These are phyloP conservation scores for Hirudinaria manillensis DNA, from an alignment of 2,888 invertebrate species.

Conservation along the genomic window DNA sequence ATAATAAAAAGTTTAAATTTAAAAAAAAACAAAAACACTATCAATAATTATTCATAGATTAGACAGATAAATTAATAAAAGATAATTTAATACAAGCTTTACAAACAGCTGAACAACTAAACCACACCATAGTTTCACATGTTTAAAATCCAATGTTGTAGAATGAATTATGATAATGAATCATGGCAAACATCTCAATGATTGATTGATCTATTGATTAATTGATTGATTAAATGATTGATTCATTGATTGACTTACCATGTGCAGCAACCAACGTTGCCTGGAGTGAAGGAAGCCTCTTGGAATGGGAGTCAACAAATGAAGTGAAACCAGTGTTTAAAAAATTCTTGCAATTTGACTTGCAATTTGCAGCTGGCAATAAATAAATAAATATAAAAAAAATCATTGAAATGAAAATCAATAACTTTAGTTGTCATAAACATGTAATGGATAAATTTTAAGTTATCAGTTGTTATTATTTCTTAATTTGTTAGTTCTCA, in stretches of 20 bases:
- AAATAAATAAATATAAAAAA: not conserved
- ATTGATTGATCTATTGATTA: too few relatives aligned
- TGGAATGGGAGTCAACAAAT: slow-evolving; percentile 87
- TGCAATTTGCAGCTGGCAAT: too few relatives aligned
- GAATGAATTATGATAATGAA: not conserved
- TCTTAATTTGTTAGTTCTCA: too few relatives aligned
- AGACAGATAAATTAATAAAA: not conserved
- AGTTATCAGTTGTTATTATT: too few relatives aligned
- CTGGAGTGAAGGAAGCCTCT: slow-evolving; percentile 85
- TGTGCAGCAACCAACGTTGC: slow-evolving; percentile 85
- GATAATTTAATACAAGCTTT: not conserved
- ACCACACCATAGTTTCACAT: too few relatives aligned
- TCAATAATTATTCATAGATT: not conserved
- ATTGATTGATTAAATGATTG: too few relatives aligned
- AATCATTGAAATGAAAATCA: not conserved
- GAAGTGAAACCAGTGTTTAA: slow-evolving; percentile 92
- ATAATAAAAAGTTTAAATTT: not conserved
- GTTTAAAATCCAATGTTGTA: too few relatives aligned
- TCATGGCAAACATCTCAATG: not conserved
- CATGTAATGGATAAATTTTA: too few relatives aligned
- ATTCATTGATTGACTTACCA: slow-evolving; percentile 42
- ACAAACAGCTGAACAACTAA: not conserved
- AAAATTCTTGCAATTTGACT: slow-evolving; percentile 48
- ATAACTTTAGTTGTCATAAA: too few relatives aligned
- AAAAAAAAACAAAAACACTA: too few relatives aligned